These are phyloP conservation scores for Stegastes partitus DNA, from an alignment of 2,113 vertebrate species.

Conservation along the genomic window DNA sequence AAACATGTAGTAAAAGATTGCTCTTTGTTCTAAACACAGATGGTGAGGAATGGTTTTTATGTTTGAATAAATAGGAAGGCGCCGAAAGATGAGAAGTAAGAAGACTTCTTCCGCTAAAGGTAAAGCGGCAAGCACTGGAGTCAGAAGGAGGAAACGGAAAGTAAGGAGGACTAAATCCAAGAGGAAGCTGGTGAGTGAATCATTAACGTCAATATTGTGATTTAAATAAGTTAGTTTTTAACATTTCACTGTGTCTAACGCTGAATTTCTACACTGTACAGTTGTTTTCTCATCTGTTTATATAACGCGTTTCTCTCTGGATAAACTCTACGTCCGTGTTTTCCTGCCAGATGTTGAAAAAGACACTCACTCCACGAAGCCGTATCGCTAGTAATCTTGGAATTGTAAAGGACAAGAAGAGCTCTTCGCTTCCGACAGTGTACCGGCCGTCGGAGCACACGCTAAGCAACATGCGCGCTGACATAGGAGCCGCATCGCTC, in stretches of 20 bases:
- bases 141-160: constrained; percentile 81
- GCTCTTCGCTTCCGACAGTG: constrained; percentile 87
- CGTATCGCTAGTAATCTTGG: constrained; percentile 92
- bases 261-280: background rate
- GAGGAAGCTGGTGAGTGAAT: constrained; percentile 77
- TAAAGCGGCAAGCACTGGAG: constrained; percentile 71
- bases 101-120: constrained; percentile 71
- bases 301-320: background rate
- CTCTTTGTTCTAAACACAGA: background rate
- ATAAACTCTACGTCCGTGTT: background rate
- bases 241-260: background rate
- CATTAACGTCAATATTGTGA: background rate
- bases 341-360: constrained; percentile 75
- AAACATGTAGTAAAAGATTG: background rate
- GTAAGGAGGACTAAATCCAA: constrained; percentile 83
- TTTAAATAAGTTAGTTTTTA: background rate
- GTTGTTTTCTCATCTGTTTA: background rate
- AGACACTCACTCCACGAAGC: constrained; percentile 81
- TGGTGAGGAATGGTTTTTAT: background rate
- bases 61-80: constrained; percentile 81
- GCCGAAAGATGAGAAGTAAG: constrained; percentile 82
- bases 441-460: constrained; percentile 88
- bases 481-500: constrained; percentile 94
- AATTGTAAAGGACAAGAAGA: constrained; percentile 84
- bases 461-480: constrained; percentile 90